Conservation (phyloP, 2,113 vertebrate species). For the Pelmatolapia mariae region DNA sequence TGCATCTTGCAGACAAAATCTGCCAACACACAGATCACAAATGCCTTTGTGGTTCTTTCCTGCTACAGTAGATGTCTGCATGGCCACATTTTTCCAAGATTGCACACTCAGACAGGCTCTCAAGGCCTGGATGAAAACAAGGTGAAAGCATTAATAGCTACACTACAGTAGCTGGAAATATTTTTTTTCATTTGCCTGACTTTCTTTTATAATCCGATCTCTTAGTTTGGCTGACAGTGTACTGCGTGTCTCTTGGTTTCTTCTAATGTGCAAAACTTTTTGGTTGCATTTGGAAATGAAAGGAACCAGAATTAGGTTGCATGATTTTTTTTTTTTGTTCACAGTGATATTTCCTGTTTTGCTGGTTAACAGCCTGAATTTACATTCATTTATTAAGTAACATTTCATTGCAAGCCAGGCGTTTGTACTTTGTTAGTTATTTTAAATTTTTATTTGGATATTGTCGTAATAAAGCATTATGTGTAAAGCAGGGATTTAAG, state of each 20-base stretch:
- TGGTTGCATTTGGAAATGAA: background rate
- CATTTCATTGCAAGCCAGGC: background rate
- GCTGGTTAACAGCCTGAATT: background rate
- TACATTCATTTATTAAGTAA: background rate
- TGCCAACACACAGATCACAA: background rate
- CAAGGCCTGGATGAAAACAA: background rate
- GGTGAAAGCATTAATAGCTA: background rate
- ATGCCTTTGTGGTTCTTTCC: background rate
- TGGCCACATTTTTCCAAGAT: background rate
- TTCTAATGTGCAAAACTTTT: background rate
- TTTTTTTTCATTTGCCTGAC: background rate
- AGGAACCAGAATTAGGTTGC: rapidly evolving
- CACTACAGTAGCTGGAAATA: background rate
- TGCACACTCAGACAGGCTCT: background rate
- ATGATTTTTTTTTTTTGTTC: background rate
- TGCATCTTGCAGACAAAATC: background rate
- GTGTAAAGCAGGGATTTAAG: background rate
- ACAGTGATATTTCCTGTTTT: background rate
- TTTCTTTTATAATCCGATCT: background rate
- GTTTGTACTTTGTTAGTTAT: background rate
- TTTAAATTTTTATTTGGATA: background rate
- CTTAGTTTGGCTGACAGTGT: background rate
- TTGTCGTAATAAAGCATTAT: background rate
- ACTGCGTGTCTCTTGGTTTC: background rate
- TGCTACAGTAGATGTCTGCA: background rate